Conservation (phyloP, 2,888 invertebrate species). For the Drosophila cognata region DNA sequence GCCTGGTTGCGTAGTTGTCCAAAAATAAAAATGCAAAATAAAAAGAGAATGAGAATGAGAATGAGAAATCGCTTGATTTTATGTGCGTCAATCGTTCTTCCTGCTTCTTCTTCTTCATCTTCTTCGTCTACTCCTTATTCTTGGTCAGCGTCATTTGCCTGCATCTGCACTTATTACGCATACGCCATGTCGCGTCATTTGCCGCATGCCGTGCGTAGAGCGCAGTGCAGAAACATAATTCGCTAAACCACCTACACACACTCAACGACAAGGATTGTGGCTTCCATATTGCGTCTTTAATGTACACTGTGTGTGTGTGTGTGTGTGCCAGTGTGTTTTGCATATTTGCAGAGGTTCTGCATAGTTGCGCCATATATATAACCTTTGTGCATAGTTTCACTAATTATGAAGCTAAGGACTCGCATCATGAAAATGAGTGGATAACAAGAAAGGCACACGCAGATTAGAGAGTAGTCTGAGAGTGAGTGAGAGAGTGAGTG, state of each 20-base stretch:
- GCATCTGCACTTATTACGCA: conserved; percentile 46
- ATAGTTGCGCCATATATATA: conserved; percentile 48
- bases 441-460: neutral
- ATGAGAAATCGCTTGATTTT: neutral
- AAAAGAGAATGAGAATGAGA: neutral
- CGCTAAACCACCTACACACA: conserved; percentile 7
- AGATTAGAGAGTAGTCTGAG: neutral
- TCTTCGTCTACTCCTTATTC: neutral
- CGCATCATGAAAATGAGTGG: neutral
- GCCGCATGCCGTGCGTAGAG: conserved; percentile 33
- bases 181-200: conserved; percentile 40
- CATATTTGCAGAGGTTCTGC: conserved; percentile 50
- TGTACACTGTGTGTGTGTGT: conserved; percentile 13
- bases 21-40: neutral
- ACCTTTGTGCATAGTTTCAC: conserved; percentile 53
- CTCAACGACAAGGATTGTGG: conserved; percentile 1
- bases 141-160: neutral
- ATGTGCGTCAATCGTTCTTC: conserved; percentile 2
- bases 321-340: conserved; percentile 25
- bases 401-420: conserved; percentile 46
- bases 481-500: too few relatives aligned
- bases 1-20: neutral
- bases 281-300: neutral
- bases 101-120: neutral
- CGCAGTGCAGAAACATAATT: conserved; percentile 20